phyloP scores from a whole-genome alignment of 2,113 vertebrate genomes.

The Crotophaga sulcirostris region DNA sequence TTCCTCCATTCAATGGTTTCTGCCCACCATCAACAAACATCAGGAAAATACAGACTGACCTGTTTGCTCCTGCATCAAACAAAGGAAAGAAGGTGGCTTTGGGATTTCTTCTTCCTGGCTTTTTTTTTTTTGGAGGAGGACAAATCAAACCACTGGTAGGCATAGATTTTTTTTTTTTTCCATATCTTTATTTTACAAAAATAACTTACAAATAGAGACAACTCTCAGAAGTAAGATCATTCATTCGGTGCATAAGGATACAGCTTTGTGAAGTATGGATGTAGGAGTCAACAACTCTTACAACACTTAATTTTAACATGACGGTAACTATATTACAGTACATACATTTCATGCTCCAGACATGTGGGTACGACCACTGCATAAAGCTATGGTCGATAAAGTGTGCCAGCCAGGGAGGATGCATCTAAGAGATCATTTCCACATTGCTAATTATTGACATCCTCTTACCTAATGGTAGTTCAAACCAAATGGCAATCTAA shows the following conservation, averaged over 20 bases:
- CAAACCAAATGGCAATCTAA: conserved; percentile 3
- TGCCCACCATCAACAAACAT: background rate
- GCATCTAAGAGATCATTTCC: background rate
- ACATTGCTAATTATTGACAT: conserved; percentile 8
- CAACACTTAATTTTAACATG: conserved; percentile 7
- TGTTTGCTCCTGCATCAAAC: background rate
- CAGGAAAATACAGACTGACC: background rate
- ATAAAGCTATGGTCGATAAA: conserved; percentile 44
- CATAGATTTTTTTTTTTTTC: background rate
- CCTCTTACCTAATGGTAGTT: background rate
- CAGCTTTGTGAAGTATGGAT: background rate
- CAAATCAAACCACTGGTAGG: background rate
- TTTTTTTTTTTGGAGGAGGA: background rate
- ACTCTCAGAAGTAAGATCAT: conserved; percentile 29
- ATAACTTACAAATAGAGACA: conserved; percentile 78
- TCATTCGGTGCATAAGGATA: conserved; percentile 23
- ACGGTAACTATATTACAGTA: conserved; percentile 18
- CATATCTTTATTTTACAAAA: conserved; percentile 76
- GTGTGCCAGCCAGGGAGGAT: conserved; percentile 28
- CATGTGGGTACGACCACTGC: background rate
- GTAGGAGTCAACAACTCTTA: conserved; percentile 15
- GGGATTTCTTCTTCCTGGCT: background rate
- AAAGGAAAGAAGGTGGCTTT: background rate
- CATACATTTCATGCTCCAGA: conserved; percentile 19
- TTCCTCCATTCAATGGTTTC: background rate